phyloP scores from a whole-genome alignment of 2,888 invertebrate species.

The Ceraclea dissimilis region DNA sequence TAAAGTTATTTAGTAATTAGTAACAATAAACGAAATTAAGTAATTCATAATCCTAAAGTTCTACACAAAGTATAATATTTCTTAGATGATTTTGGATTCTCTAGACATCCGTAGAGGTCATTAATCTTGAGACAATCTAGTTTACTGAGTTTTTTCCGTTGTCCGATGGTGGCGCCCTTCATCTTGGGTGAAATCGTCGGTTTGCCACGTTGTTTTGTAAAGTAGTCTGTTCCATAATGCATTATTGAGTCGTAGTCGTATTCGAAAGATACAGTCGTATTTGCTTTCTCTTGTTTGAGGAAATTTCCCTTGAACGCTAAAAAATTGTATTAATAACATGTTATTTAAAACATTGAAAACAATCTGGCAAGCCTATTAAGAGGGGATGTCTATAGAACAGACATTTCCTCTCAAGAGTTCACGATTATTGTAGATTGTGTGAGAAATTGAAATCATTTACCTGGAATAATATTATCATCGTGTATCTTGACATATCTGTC shows the following conservation, averaged over 20 bases:
- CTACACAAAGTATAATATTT: constrained; percentile 50
- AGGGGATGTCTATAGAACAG: no score
- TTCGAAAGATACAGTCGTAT: constrained; percentile 58
- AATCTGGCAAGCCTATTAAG: no score
- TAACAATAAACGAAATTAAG: no score
- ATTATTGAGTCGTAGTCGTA: constrained; percentile 74
- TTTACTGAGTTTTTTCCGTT: constrained; percentile 55
- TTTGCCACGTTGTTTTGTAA: constrained; percentile 53
- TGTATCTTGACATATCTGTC: constrained; percentile 63
- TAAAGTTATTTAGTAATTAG: no score
- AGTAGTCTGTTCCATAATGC: constrained; percentile 66
- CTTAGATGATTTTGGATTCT: constrained; percentile 37
- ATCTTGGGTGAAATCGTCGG: constrained; percentile 55
- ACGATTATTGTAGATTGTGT: no score
- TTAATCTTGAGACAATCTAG: constrained; percentile 62
- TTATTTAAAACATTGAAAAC: neutral
- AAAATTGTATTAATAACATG: constrained; percentile 26
- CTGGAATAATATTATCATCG: constrained; percentile 57
- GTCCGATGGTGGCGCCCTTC: constrained; percentile 51
- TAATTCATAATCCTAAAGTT: constrained; percentile 17
- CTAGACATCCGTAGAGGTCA: constrained; percentile 56
- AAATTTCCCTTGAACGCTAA: constrained; percentile 55
- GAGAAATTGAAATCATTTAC: no score
- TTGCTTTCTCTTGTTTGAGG: constrained; percentile 54
- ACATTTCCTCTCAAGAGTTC: no score